Evolutionary conservation across 2,113 vertebrate genomes (phyloP).

Genomic region (Meriones unguiculatus): DNA sequence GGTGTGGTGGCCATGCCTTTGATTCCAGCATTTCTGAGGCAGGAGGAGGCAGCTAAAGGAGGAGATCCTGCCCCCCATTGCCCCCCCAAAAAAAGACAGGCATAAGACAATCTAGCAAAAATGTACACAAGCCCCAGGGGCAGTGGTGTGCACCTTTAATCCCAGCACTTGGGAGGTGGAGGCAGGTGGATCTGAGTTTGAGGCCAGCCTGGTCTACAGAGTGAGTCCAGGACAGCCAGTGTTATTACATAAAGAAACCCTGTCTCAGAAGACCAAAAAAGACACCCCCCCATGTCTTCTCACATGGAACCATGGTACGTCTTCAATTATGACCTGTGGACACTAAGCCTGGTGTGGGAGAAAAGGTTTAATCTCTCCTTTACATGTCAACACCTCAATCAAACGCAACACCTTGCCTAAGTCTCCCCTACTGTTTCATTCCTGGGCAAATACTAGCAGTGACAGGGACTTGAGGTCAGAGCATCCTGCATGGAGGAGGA

Average conservation of each 20-base stretch:
- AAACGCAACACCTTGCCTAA: not conserved
- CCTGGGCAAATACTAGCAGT: constrained; percentile 11
- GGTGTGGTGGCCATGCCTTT: not conserved
- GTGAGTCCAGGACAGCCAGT: too few relatives aligned
- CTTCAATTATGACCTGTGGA: not conserved
- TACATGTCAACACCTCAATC: not conserved
- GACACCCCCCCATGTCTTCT: not conserved
- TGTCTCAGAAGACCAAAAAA: too few relatives aligned
- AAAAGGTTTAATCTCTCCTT: constrained; percentile 22
- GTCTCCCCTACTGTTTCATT: not conserved
- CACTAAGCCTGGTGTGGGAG: not conserved
- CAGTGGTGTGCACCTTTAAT: too few relatives aligned
- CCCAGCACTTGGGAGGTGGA: too few relatives aligned
- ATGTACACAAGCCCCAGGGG: not conserved
- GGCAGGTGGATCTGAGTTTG: too few relatives aligned
- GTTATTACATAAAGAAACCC: too few relatives aligned
- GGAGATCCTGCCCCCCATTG: not conserved
- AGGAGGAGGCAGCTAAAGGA: not conserved
- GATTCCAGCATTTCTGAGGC: not conserved
- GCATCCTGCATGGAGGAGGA: not conserved
- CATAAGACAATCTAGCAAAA: not conserved
- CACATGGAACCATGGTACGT: not conserved
- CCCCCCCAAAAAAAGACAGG: not conserved
- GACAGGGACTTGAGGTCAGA: not conserved
- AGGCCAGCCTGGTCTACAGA: too few relatives aligned